Base-by-base conservation (phyloP, 1,140 invertebrate genomes). In the Paraescarpia echinospica region DNA sequence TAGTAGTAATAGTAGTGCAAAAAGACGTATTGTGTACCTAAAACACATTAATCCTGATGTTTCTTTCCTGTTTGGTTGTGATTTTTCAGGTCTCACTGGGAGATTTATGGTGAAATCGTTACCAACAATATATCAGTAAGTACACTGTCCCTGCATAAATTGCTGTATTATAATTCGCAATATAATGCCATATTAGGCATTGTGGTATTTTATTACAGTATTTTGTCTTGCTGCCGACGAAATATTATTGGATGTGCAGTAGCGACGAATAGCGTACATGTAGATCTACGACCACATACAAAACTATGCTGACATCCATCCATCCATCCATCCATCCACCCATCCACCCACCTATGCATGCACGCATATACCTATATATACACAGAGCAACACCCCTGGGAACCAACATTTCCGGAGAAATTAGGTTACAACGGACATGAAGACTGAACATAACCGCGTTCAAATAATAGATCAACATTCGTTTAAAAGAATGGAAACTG, bases 61-160 rank as follows among this genome's bases (percentile, higher is more conserved):
- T 34, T 90, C 27, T 90, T 34, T 90, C 90, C 0, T 41, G 34
- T 4, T 4, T 33, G n/a, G 34, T 89, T 33, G 33, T 90, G 9
- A 90, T 41, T 90, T 98, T n/a, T 97, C 98, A 59, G 99, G 98
- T 35, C 97, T 99, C 0, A 99, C 98, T 96, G 99, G 99, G 14
- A 96, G 99, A 93, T 99, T 99, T 96, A 98, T 99, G 96, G 98
- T 99, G n/a, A 99, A 98, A 35, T 98, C 99, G n/a, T 96, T 99
- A 94, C 99, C 99, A 48, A 99, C 99, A n/a, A 99, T 99, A 95
- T 99, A 98, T 96, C 99, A 99, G 99, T 99, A 97, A 97, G 98
- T 96, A 92, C 14, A 35, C 18, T 89, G 48, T 59, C 35, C 91
- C 31, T 18, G 90, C 14, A 33, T 90, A 4, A 90, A 22, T n/a